Percentiles rank a stretch among this genome's conserved stretches.
These are phyloP conservation scores for Catotricha subobsoleta DNA, from an alignment of 2,888 invertebrate genomes.

Conservation along the genomic window DNA sequence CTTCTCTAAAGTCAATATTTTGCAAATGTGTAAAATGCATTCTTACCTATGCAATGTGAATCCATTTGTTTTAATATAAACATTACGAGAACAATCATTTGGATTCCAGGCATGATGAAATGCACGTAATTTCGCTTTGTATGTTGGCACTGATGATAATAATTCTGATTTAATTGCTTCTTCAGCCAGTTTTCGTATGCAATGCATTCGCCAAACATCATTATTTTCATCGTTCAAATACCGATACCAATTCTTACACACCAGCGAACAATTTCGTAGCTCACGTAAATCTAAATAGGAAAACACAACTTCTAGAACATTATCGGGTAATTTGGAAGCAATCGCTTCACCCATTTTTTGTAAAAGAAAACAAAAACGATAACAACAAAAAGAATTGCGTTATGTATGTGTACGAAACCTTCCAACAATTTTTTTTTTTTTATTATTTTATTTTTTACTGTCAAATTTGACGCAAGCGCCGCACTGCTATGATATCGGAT, in stretches of 20 bases:
- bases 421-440: no score
- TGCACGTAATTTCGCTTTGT: slow-evolving; percentile 84
- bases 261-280: slow-evolving; percentile 72
- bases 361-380: no score
- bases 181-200: slow-evolving; percentile 69
- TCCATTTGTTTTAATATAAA: slow-evolving; percentile 90
- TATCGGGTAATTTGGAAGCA: slow-evolving; percentile 51
- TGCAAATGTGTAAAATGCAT: background rate
- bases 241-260: slow-evolving; percentile 85
- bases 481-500: no score
- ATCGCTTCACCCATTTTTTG: slow-evolving; percentile 17
- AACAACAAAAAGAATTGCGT: no score
- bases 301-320: slow-evolving; percentile 77
- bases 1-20: background rate
- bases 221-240: slow-evolving; percentile 84
- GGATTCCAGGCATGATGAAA: slow-evolving; percentile 95
- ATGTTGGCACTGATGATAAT: slow-evolving; percentile 70
- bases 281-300: slow-evolving; percentile 77
- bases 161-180: slow-evolving; percentile 77
- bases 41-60: slow-evolving; percentile 81
- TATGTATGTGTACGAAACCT: no score
- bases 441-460: no score
- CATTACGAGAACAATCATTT: slow-evolving; percentile 90
- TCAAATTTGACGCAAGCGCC: no score
- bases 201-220: slow-evolving; percentile 87